A percentile compares a stretch with the other conserved stretches of the same genome.
phyloP scores from a whole-genome alignment of 2,113 vertebrate genomes.

The Pteropus alecto region DNA sequence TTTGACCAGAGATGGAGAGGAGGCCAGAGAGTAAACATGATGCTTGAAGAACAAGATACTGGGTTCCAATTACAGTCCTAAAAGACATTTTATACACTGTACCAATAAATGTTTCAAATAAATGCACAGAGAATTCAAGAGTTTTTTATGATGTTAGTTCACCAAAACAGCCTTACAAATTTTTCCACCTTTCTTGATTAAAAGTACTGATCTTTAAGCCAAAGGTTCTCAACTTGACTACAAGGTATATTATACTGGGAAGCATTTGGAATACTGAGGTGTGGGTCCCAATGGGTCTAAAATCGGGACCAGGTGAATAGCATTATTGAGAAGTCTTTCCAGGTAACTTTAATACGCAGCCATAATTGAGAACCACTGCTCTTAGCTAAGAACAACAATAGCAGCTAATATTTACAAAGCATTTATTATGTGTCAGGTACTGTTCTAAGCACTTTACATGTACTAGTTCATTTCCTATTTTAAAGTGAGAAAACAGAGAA shows the following conservation, averaged over 20 bases:
- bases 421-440: background rate
- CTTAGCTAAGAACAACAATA: background rate
- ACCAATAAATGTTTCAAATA: background rate
- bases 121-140: conserved; percentile 3
- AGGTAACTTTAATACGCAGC: background rate
- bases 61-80: background rate
- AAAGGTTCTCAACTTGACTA: background rate
- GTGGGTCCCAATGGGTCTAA: background rate
- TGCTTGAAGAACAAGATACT: background rate
- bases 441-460: background rate
- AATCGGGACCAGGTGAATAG: background rate
- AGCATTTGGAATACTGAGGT: background rate
- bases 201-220: background rate
- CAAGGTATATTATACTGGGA: background rate
- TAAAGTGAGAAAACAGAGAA: background rate
- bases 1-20: background rate
- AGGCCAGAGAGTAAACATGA: background rate
- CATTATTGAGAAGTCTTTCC: background rate
- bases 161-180: background rate
- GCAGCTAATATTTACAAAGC: background rate
- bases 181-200: background rate
- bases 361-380: background rate
- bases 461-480: background rate
- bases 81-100: background rate
- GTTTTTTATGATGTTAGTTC: background rate